Conservation (phyloP, 1,140 invertebrate species). For the Hyles euphorbiae region DNA sequence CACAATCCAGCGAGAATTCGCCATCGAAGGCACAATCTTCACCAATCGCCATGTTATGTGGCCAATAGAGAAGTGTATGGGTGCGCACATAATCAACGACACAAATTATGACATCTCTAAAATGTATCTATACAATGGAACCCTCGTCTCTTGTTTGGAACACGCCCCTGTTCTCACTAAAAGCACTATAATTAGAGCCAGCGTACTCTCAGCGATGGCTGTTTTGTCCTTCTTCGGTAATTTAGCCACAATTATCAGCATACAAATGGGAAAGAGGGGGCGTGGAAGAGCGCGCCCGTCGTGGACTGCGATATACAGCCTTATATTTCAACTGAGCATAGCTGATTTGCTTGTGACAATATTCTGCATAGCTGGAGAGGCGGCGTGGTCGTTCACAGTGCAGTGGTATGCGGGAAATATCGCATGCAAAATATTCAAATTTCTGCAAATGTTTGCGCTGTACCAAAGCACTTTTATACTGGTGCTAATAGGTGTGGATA, state of each 20-base stretch:
- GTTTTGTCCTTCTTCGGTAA: constrained; percentile 85
- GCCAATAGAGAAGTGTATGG: constrained; percentile 55
- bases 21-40: constrained; percentile 9
- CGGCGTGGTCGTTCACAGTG: constrained; percentile 86
- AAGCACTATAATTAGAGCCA: constrained; percentile 77
- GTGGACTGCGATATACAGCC: constrained; percentile 83
- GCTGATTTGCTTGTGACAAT: constrained; percentile 88
- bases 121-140: constrained; percentile 53
- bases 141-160: constrained; percentile 67
- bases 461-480: constrained; percentile 90
- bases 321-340: constrained; percentile 85
- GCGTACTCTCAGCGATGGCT: constrained; percentile 81
- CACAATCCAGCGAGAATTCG: constrained; percentile 33
- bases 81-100: constrained; percentile 37
- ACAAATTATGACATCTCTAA: constrained; percentile 34
- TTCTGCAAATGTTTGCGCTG: constrained; percentile 86
- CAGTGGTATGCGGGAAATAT: constrained; percentile 87
- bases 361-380: constrained; percentile 87
- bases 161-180: constrained; percentile 80
- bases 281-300: constrained; percentile 75
- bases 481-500: constrained; percentile 87
- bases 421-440: constrained; percentile 89
- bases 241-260: constrained; percentile 84
- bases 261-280: constrained; percentile 77
- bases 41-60: constrained; percentile 25